Base-by-base conservation (phyloP, 2,888 invertebrate species). In the Epistrophe grossulariae region DNA sequence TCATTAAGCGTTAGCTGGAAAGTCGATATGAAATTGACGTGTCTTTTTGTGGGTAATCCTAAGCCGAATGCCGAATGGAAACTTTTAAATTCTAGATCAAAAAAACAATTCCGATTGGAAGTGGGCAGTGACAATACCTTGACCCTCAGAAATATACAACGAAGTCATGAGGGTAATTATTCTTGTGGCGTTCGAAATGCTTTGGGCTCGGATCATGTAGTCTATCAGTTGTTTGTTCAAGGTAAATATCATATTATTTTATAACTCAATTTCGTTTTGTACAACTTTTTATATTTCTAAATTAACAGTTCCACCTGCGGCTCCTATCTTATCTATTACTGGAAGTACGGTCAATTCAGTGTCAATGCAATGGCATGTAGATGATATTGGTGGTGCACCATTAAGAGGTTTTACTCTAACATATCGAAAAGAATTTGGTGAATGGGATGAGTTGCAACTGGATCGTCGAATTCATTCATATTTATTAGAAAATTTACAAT, bases 401-500 rank as follows among this genome's bases (percentile, higher is more conserved):
- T 91, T 95, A 40, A 93, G 93, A 74, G 94, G 94, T n/a, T 94
- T 93, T 88, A 92, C 93, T 24, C 89, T 94, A 45, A 93, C 94
- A 62, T 94, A 93, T 90, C 93, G 94, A 38, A 93, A 93, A 6
- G 94, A 94, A 88, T 93, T 92, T 72, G 93, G 92, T n/a, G 94
- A 94, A 62, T 94, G 94, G 94, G 94, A 94, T 79, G 94, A 94
- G 89, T 91, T 94, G 13, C 91, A 93, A 88, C 90, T 94, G 59
- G 94, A 94, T 83, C 92, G 94, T 1, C 93, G 94, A 3, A 89
- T 91, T 5, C 95, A 95, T 6, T 95, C 95, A 0, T 95, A 95
- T 90, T 95, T 95, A 0, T 93, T 97, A 89, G 95, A 96, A 77
- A 95, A 95, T 90, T 93, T 97, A 0, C 95, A 95, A 89, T 97